phyloP scores from a whole-genome alignment of 2,113 vertebrate species.

The Acanthochromis polyacanthus region DNA sequence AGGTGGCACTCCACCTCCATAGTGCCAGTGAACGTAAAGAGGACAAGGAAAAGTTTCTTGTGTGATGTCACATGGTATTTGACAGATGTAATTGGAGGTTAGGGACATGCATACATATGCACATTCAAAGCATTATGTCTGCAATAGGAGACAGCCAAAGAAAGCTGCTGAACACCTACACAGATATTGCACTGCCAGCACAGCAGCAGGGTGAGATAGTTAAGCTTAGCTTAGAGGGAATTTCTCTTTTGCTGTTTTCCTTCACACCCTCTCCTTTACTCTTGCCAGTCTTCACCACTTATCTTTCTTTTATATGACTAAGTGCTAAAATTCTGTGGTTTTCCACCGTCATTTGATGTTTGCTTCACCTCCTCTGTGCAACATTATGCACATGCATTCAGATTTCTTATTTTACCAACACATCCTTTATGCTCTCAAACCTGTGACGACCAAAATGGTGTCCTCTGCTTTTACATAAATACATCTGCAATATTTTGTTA shows the following conservation, averaged over 20 bases:
- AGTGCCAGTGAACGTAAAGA: conserved; percentile 47
- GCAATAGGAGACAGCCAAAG: conserved; percentile 58
- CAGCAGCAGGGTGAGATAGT: conserved; percentile 52
- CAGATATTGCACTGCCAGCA: conserved; percentile 62
- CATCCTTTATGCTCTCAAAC: conserved; percentile 4
- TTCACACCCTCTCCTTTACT: conserved; percentile 50
- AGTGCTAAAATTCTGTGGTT: conserved; percentile 40
- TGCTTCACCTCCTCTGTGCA: conserved; percentile 22
- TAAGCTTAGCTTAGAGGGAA: conserved; percentile 49
- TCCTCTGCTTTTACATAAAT: not conserved
- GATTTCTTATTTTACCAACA: conserved; percentile 7
- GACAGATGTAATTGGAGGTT: conserved; percentile 52
- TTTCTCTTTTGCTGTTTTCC: conserved; percentile 58
- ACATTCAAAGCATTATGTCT: conserved; percentile 54
- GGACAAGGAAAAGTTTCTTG: conserved; percentile 66
- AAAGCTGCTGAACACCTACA: conserved; percentile 76
- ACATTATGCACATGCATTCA: conserved; percentile 14
- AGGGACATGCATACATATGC: conserved; percentile 38
- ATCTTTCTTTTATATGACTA: conserved; percentile 56
- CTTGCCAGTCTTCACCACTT: conserved; percentile 19
- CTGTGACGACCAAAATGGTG: not conserved
- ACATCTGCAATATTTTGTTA: not conserved
- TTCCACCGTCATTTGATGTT: conserved; percentile 25
- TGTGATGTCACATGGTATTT: conserved; percentile 42
- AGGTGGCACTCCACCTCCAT: conserved; percentile 38